Percentiles rank a stretch among this genome's conserved stretches.
Conservation (phyloP, 1,140 invertebrate species). For the Xylocopa sonorina region DNA sequence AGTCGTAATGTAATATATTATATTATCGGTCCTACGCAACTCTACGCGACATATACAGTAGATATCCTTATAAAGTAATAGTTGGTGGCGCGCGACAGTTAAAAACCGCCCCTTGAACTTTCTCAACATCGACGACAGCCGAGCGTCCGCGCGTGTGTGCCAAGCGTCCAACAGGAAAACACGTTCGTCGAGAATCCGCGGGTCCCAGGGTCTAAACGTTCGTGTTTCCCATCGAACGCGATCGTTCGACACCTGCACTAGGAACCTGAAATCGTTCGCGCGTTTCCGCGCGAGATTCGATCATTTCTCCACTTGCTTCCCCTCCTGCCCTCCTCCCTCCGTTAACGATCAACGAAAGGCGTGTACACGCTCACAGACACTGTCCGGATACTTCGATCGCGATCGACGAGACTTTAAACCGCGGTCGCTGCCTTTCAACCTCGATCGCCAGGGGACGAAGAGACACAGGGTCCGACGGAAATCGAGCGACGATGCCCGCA, state of each 20-base stretch:
- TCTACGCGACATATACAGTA: slow-evolving; percentile 73
- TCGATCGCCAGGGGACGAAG: too few species aligned
- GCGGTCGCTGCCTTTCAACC: too few species aligned
- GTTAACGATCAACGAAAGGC: neutral
- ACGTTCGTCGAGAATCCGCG: neutral
- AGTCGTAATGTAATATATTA: slow-evolving; percentile 73
- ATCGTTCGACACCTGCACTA: neutral
- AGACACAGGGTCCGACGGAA: too few species aligned
- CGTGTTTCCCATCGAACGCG: slow-evolving; percentile 10
- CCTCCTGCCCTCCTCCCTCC: too few species aligned
- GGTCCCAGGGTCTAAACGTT: neutral
- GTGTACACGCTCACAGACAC: too few species aligned
- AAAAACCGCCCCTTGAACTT: slow-evolving; percentile 17
- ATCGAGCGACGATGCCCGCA: too few species aligned
- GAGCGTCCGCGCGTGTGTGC: neutral
- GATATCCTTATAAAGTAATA: slow-evolving; percentile 76
- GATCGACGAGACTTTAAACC: too few species aligned
- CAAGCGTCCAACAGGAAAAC: neutral
- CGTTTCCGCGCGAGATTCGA: slow-evolving; percentile 30
- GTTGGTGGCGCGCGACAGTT: slow-evolving; percentile 74
- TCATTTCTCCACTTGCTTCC: neutral
- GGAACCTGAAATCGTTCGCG: slow-evolving; percentile 25
- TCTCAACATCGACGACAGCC: slow-evolving; percentile 34
- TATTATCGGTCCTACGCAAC: slow-evolving; percentile 59
- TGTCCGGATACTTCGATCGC: too few species aligned